Evolutionary conservation across 2,888 invertebrate genomes (phyloP).

Genomic region (Branchellion lobata): DNA sequence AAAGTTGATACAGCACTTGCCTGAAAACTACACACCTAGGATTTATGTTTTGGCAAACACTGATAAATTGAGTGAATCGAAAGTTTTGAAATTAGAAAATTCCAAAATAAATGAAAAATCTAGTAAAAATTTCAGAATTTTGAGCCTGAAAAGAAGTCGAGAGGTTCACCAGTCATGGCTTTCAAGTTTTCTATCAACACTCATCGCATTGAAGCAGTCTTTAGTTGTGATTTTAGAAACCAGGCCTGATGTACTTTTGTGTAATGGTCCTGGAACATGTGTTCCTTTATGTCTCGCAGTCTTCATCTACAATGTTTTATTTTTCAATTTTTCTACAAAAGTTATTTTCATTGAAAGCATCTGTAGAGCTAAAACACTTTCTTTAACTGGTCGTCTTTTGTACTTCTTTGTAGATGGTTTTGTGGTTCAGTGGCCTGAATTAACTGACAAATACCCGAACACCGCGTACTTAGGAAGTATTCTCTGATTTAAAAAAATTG

Average conservation of each 20-base stretch:
- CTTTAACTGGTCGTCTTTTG: constrained; percentile 83
- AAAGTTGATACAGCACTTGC: constrained; percentile 70
- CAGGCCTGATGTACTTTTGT: constrained; percentile 79
- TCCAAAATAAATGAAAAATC: background rate
- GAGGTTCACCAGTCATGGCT: constrained; percentile 82
- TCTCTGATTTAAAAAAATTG: constrained; percentile 42
- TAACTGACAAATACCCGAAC: constrained; percentile 71
- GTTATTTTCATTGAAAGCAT: constrained; percentile 92
- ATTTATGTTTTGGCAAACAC: constrained; percentile 76
- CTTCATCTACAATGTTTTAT: constrained; percentile 69
- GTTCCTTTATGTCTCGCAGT: constrained; percentile 82
- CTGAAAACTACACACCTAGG: constrained; percentile 71
- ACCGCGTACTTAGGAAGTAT: constrained; percentile 75
- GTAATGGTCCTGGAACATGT: constrained; percentile 96
- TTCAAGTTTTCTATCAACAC: constrained; percentile 76
- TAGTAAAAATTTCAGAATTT: constrained; percentile 60
- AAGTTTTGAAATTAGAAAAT: constrained; percentile 64
- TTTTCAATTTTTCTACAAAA: constrained; percentile 63
- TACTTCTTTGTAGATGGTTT: constrained; percentile 78
- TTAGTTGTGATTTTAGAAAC: constrained; percentile 72
- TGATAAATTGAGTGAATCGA: constrained; percentile 75
- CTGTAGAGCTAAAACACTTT: constrained; percentile 85
- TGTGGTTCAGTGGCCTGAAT: constrained; percentile 87
- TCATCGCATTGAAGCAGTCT: constrained; percentile 72
- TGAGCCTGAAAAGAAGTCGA: constrained; percentile 78